Evolutionary conservation across 2,113 vertebrate genomes (phyloP), one percentile per base, ranked within the genome.

Genomic region (Corythaeola cristata): DNA sequence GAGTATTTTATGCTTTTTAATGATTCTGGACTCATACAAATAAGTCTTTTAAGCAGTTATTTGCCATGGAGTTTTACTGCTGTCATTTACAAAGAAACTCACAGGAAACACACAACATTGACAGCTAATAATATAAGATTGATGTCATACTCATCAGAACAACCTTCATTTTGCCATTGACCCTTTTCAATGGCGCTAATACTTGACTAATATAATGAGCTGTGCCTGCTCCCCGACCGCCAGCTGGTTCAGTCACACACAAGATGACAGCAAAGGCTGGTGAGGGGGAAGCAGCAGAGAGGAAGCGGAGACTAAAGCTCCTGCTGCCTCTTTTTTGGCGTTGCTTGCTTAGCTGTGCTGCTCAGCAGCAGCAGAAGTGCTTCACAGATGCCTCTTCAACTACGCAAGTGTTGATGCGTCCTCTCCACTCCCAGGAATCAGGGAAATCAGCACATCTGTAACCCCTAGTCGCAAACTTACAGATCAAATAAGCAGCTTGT

Each of bases 171-270:
- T 91, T 80, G 14, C 59, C 63, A 21, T 2, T 91, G 91, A 94
- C 74, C 87, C 84, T 75, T 91, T 85, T 53, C 47, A 59, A 3
- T 6, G 17, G 26, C 13, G 47, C 47, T 74, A 52, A 74, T 71
- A 45, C 24, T 81, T 86, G 69, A 87, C 77, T 82, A 77, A 95
- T 72, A 58, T 21, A 85, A 66, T 60, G 50, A 92, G 66, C 47
- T 91, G 68, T 69, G 63, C 30, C 26, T 35, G 67, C 32, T 85
- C 24, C 67, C 45, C 23, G 66, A 33, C 13, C 15, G 17, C 92
- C 94, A 95, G 89, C 73, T 95, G 94, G 53, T 85, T 88, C 58
- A 93, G 62, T 93, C 84, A 94, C 67, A 95, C 89, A 95, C 87
- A 91, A 82, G 84, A 91, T 79, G 74, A 96, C 81, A 91, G 44